Conservation (phyloP, 1,140 invertebrate species). For the Bactericera cockerelli region DNA sequence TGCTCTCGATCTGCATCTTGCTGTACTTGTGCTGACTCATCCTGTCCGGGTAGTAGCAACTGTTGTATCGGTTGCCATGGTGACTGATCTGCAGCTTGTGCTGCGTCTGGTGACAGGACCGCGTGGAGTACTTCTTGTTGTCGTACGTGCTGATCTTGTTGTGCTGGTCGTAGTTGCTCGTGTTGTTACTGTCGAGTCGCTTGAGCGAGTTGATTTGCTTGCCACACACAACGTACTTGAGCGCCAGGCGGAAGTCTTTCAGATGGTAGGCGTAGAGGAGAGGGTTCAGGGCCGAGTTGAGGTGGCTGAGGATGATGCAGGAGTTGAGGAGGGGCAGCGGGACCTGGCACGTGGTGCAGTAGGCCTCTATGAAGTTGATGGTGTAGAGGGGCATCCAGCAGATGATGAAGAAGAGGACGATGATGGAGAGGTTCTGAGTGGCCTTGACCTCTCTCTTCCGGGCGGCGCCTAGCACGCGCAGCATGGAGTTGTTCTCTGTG, state of each 20-base stretch:
- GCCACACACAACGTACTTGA: conserved; percentile 27
- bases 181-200: background rate
- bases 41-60: background rate
- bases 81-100: background rate
- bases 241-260: conserved; percentile 61
- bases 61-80: background rate
- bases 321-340: conserved; percentile 52
- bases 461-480: conserved; percentile 57
- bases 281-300: conserved; percentile 78
- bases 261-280: conserved; percentile 78
- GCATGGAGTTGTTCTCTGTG: conserved; percentile 36
- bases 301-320: conserved; percentile 73
- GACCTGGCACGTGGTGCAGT: conserved; percentile 48
- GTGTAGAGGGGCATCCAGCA: conserved; percentile 87
- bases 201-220: conserved; percentile 1
- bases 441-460: conserved; percentile 77
- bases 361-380: conserved; percentile 74
- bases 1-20: background rate
- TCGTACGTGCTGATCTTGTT: background rate
- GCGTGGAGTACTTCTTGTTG: background rate
- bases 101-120: no score
- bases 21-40: background rate
- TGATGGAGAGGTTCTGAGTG: conserved; percentile 76
- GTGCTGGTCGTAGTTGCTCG: background rate
- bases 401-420: conserved; percentile 80